Conservation (phyloP, 2,888 invertebrate genomes). For the Flabesymbios commensalis region DNA sequence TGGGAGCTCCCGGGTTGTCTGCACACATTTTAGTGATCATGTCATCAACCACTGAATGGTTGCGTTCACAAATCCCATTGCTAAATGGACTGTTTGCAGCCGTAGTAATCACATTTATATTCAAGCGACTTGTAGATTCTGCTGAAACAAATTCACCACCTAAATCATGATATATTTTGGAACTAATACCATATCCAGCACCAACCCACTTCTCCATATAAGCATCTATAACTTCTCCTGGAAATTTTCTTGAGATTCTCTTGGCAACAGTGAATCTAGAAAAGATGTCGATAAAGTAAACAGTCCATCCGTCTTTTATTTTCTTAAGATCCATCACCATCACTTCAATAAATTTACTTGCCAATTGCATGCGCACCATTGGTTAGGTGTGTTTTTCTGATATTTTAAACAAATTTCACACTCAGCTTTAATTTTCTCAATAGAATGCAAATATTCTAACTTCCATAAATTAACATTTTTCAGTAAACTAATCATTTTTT, state of each 20-base stretch:
- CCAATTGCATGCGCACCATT: slow-evolving; percentile 19
- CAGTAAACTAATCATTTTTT: slow-evolving; percentile 16
- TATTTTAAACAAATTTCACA: slow-evolving; percentile 25
- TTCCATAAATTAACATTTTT: slow-evolving; percentile 21
- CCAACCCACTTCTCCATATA: slow-evolving; percentile 32
- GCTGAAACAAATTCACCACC: slow-evolving; percentile 31
- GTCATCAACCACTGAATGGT: slow-evolving; percentile 14
- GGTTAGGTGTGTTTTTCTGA: slow-evolving; percentile 24
- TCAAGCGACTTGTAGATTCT: slow-evolving; percentile 23
- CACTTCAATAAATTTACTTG: neutral
- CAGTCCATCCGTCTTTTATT: slow-evolving; percentile 19
- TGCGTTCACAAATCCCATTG: slow-evolving; percentile 19
- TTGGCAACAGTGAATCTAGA: slow-evolving; percentile 24
- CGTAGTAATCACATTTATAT: slow-evolving; percentile 20
- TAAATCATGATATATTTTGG: slow-evolving; percentile 25
- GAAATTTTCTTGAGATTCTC: slow-evolving; percentile 15
- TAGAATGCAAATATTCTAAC: neutral
- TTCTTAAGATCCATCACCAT: slow-evolving; percentile 3
- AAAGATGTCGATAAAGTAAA: slow-evolving; percentile 32
- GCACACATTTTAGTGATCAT: slow-evolving; percentile 11
- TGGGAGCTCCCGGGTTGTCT: neutral
- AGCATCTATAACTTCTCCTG: slow-evolving; percentile 23
- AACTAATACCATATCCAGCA: slow-evolving; percentile 29
- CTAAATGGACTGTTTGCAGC: slow-evolving; percentile 18
- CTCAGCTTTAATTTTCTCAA: slow-evolving; percentile 8